phyloP scores from a whole-genome alignment of 2,797 vertebrate genomes.

The Sebastes aleutianus region DNA sequence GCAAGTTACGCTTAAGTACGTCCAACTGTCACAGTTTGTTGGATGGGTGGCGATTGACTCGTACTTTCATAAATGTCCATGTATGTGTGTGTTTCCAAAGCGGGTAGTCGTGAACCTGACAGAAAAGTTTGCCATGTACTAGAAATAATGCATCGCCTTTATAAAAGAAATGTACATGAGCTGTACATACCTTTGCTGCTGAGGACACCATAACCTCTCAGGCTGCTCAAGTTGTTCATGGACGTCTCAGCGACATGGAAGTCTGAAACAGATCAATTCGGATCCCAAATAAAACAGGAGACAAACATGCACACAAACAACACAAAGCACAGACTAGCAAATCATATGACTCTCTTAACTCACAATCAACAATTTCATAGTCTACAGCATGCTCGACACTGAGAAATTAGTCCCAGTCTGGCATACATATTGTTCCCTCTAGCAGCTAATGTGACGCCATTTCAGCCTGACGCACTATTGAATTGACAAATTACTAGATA shows the following conservation, averaged over 20 bases:
- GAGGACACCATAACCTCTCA: neutral
- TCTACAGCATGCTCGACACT: constrained; percentile 12
- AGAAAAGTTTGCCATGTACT: no score
- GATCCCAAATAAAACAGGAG: neutral
- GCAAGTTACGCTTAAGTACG: no score
- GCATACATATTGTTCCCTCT: constrained; percentile 1
- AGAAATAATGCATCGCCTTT: neutral
- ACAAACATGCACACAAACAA: neutral
- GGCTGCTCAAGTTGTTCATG: neutral
- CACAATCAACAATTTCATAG: constrained; percentile 48
- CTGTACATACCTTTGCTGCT: neutral
- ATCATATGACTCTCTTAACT: constrained; percentile 19
- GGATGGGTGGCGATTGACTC: neutral
- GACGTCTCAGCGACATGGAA: neutral
- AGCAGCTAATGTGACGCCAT: neutral
- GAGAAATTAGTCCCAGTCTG: constrained; percentile 27
- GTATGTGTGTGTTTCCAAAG: neutral
- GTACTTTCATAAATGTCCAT: neutral
- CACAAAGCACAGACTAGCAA: neutral
- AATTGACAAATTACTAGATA: constrained; percentile 35
- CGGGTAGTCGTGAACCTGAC: neutral
- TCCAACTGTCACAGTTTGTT: neutral
- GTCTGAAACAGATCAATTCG: neutral
- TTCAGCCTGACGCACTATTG: constrained; percentile 20
- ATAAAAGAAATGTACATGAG: neutral